These are phyloP conservation scores for Habroteleia sp. DNA, from an alignment of 2,888 invertebrate species.

Conservation along the genomic window DNA sequence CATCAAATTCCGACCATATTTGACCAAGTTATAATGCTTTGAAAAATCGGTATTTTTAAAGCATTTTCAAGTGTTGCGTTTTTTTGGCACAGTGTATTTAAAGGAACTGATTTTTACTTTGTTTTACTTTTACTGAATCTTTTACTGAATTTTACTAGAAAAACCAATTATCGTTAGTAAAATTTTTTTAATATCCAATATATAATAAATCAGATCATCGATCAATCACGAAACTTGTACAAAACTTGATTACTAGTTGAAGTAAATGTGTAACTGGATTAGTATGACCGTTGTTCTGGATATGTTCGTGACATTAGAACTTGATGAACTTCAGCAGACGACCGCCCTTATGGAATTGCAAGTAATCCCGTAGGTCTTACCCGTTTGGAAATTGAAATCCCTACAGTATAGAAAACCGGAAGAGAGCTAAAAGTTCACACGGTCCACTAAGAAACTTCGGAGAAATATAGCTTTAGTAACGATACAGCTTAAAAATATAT, in stretches of 20 bases:
- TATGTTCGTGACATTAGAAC: conserved; percentile 13
- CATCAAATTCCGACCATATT: too few species aligned
- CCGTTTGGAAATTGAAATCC: conserved; percentile 32
- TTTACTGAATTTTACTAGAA: too few species aligned
- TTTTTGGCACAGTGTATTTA: too few species aligned
- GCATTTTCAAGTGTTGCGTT: too few species aligned
- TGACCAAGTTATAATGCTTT: too few species aligned
- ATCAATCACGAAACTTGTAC: conserved; percentile 14
- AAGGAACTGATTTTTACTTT: too few species aligned
- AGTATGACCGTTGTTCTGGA: conserved; percentile 14
- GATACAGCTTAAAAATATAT: conserved; percentile 6
- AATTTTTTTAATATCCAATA: too few species aligned
- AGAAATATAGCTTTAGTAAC: background rate
- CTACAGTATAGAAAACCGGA: conserved; percentile 1
- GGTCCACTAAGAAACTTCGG: background rate
- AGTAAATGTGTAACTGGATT: conserved; percentile 22
- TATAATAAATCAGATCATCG: too few species aligned
- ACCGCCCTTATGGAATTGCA: conserved; percentile 37
- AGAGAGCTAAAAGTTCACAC: conserved; percentile 8
- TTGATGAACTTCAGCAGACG: conserved; percentile 25
- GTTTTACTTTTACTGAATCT: too few species aligned
- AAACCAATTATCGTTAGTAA: too few species aligned
- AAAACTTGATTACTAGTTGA: conserved; percentile 16
- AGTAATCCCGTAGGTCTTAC: conserved; percentile 35
- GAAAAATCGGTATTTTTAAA: too few species aligned